Evolutionary conservation across 2,113 vertebrate genomes (phyloP).

Genomic region (Nipponia nippon): DNA sequence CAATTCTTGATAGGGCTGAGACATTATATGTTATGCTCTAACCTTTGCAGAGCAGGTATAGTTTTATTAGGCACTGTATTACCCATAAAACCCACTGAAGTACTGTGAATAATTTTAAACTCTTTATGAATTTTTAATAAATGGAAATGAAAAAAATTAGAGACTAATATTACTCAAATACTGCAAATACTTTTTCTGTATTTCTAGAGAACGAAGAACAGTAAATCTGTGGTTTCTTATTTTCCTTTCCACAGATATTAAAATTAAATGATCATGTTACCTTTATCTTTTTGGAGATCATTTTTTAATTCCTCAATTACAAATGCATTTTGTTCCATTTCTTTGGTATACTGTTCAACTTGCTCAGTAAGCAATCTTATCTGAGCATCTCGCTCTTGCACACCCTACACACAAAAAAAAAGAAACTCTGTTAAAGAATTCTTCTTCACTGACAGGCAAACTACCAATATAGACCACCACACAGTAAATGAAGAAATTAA

Average conservation of each 20-base stretch:
- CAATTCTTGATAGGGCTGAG: background rate
- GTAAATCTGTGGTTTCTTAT: background rate
- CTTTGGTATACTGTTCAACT: constrained; percentile 88
- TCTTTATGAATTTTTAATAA: background rate
- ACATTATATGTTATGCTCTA: background rate
- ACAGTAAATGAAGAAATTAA: background rate
- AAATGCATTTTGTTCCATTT: constrained; percentile 88
- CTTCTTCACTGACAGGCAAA: background rate
- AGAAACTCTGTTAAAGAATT: background rate
- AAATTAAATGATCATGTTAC: constrained; percentile 57
- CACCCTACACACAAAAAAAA: constrained; percentile 67
- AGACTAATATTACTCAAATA: background rate
- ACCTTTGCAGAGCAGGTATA: background rate
- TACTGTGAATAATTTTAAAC: background rate
- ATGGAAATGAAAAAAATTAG: background rate
- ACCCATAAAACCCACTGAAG: background rate
- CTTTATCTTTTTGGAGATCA: constrained; percentile 81
- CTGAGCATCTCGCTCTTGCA: constrained; percentile 90
- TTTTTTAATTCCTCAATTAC: constrained; percentile 86
- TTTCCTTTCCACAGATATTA: background rate
- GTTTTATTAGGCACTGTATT: background rate
- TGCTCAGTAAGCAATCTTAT: constrained; percentile 90
- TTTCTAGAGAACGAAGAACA: background rate
- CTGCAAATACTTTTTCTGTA: background rate
- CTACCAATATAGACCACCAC: background rate